Evolutionary conservation across 2,888 invertebrate genomes (phyloP).

Genomic region (Drosophila austrosaltans): DNA sequence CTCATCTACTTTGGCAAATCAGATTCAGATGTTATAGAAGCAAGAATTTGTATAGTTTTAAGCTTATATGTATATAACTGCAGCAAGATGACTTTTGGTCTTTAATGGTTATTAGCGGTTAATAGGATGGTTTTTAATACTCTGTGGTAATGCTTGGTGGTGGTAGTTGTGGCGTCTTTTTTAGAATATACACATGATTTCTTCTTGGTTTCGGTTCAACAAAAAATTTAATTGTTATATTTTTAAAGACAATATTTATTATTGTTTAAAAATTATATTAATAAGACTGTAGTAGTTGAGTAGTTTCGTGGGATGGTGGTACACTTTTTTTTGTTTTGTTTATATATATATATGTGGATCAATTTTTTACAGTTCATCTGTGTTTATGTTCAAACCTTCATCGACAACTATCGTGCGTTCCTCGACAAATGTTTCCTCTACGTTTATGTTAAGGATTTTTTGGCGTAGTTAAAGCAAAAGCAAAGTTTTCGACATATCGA

Average conservation of each 20-base stretch:
- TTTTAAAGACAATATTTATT: slow-evolving; percentile 68
- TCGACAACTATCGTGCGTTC: slow-evolving; percentile 82
- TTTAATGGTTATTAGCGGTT: slow-evolving; percentile 49
- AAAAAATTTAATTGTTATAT: slow-evolving; percentile 71
- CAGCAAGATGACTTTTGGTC: slow-evolving; percentile 48
- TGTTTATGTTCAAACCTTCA: slow-evolving; percentile 83
- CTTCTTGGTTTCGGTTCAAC: slow-evolving; percentile 49
- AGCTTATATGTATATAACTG: slow-evolving; percentile 64
- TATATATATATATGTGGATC: slow-evolving; percentile 13
- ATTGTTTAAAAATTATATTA: slow-evolving; percentile 58
- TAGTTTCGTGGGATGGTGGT: slow-evolving; percentile 56
- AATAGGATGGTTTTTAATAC: slow-evolving; percentile 52
- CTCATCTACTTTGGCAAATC: slow-evolving; percentile 52
- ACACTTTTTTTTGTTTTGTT: slow-evolving; percentile 41
- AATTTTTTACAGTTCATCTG: slow-evolving; percentile 78
- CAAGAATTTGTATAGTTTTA: slow-evolving; percentile 54
- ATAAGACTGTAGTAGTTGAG: slow-evolving; percentile 63
- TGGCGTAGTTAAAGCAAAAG: slow-evolving; percentile 69
- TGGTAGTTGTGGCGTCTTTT: slow-evolving; percentile 54
- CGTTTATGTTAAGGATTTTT: slow-evolving; percentile 47
- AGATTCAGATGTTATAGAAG: slow-evolving; percentile 42
- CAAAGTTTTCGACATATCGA: slow-evolving; percentile 42
- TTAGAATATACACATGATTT: slow-evolving; percentile 77
- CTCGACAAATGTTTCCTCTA: slow-evolving; percentile 83
- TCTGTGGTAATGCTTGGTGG: slow-evolving; percentile 13